Evolutionary conservation across 1,140 invertebrate species (phyloP).

Genomic region (Drosophila lowei): DNA sequence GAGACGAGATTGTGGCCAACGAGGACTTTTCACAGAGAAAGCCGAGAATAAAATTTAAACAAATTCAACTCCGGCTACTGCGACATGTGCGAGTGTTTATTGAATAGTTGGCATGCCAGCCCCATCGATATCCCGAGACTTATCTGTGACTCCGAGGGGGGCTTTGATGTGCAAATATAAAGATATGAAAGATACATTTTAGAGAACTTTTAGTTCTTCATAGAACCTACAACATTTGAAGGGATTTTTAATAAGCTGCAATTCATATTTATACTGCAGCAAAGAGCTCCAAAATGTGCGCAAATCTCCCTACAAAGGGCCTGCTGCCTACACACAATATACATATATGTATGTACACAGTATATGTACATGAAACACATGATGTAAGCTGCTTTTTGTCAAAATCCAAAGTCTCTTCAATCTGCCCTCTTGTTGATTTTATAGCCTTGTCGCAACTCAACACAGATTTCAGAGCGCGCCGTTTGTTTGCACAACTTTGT

Average conservation of each 20-base stretch:
- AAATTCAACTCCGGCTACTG: constrained; percentile 55
- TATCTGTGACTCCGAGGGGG: constrained; percentile 14
- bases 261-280: constrained; percentile 13
- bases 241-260: constrained; percentile 20
- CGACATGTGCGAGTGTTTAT: constrained; percentile 43
- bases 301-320: background rate
- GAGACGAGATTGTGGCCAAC: constrained; percentile 34
- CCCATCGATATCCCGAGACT: background rate
- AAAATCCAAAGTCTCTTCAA: constrained; percentile 22
- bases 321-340: background rate
- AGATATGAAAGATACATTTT: no score
- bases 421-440: constrained; percentile 62
- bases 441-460: constrained; percentile 65
- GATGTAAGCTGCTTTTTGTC: constrained; percentile 10
- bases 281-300: background rate
- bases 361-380: background rate
- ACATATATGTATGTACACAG: background rate
- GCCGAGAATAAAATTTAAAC: constrained; percentile 69
- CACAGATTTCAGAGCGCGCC: constrained; percentile 53
- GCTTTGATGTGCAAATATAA: background rate
- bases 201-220: background rate
- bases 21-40: constrained; percentile 57
- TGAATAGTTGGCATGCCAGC: constrained; percentile 33
- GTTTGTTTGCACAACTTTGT: constrained; percentile 69
- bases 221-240: background rate